Base-by-base conservation (phyloP, 2,797 vertebrate species). In the Garrulus glandarius region DNA sequence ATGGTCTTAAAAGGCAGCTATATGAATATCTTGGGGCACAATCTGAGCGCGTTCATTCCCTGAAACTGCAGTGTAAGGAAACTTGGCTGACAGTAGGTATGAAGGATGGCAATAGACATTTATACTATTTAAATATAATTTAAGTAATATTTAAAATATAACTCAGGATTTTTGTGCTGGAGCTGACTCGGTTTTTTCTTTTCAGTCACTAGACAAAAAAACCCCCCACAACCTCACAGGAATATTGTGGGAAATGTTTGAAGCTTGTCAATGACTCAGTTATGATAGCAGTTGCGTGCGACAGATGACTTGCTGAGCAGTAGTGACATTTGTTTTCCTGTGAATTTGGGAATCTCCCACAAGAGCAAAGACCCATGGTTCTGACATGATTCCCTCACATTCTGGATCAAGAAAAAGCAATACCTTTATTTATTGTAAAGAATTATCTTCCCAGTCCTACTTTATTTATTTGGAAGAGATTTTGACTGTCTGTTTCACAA, bases 391-490 rank as follows among this genome's bases (percentile, higher is more conserved):
- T 92, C 36, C 21, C 13, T 72, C 1, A 2, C 0, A 1, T 60
- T 84, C 67, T 69, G 47, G 44, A 70, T 41, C 52, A 19, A 77
- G 49, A 64, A 46, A 49, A 74, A 56, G 9, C 67, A 61, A 29
- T 52, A 78, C 43, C 60, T 81, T 27, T 27, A 52, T 56, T 49
- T 32, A 32, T 16, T 75, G 21, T 17, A 27, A 89, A 81, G 12
- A 78, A 32, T 84, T 44, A 26, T 81, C 23, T 64, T 67, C 41
- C 20, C 27, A 30, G n/a, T 37, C 34, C 34, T 43, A 6, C 32
- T 80, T 86, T 23, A 49, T 49, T 89, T 91, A 68, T 74, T 90
- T 88, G 50, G 57, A 75, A 95, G 95, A 24, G 27, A 68, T 34
- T 76, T 79, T 71, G 9, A 56, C 43, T 32, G 16, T 44, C 39